Evolutionary conservation across 2,888 invertebrate species (phyloP).

Genomic region (Microchrysa polita): DNA sequence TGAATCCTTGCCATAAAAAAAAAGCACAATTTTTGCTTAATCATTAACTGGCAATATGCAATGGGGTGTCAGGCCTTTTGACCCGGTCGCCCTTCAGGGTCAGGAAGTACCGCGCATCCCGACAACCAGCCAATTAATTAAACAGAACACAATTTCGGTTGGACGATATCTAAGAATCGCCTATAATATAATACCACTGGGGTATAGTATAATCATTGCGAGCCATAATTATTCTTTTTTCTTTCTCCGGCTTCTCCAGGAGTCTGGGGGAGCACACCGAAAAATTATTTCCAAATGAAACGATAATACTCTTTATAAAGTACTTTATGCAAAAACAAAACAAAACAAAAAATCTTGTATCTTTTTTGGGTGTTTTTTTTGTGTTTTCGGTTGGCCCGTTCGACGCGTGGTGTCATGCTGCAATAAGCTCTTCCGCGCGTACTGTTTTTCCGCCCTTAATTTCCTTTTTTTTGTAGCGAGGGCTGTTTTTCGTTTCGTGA

Average conservation of each 20-base stretch:
- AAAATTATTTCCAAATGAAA: conserved; percentile 36
- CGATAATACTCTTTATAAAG: conserved; percentile 34
- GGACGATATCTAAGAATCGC: background rate
- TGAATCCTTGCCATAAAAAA: background rate
- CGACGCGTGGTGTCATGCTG: too few relatives aligned
- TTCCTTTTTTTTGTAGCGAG: too few relatives aligned
- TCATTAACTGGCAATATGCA: conserved; percentile 16
- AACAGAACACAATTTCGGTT: conserved; percentile 24
- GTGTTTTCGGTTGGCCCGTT: background rate
- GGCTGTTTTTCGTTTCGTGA: too few relatives aligned
- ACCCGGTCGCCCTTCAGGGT: too few relatives aligned
- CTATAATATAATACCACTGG: too few relatives aligned
- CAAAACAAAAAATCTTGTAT: background rate
- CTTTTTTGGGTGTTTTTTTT: too few relatives aligned
- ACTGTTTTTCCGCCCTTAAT: conserved; percentile 14
- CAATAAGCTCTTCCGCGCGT: background rate
- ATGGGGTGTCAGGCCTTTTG: background rate
- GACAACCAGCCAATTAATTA: conserved; percentile 36
- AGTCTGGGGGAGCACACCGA: conserved; percentile 1
- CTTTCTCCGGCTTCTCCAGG: conserved; percentile 4
- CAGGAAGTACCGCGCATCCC: background rate
- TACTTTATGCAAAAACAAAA: conserved; percentile 16
- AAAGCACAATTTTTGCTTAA: conserved; percentile 12
- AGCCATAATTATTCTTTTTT: too few relatives aligned
- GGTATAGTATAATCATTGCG: too few relatives aligned